phyloP scores from a whole-genome alignment of 2,888 invertebrate genomes.

The Acronicta psi region DNA sequence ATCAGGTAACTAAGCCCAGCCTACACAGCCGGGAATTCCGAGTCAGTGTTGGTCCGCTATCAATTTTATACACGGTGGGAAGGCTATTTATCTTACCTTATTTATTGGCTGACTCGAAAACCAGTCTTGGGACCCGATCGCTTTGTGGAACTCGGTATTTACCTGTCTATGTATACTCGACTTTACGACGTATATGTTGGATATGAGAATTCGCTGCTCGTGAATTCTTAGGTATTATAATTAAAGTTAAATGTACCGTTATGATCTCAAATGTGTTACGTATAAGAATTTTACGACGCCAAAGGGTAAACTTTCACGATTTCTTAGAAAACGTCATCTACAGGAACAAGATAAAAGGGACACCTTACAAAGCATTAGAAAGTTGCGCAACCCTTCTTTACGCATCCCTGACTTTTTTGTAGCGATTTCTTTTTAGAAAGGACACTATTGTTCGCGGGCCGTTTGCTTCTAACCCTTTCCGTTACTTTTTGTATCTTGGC shows the following conservation, averaged over 20 bases:
- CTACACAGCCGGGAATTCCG: constrained; percentile 79
- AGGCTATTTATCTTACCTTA: constrained; percentile 87
- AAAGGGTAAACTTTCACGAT: constrained; percentile 83
- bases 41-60: constrained; percentile 82
- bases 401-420: constrained; percentile 79
- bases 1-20: constrained; percentile 70
- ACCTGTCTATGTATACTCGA: constrained; percentile 72
- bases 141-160: constrained; percentile 73
- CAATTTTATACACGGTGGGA: constrained; percentile 87
- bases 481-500: constrained; percentile 75
- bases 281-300: constrained; percentile 59
- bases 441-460: constrained; percentile 79
- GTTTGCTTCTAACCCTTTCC: constrained; percentile 85
- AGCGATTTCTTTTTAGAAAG: constrained; percentile 77
- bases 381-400: constrained; percentile 88
- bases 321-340: constrained; percentile 77
- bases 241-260: constrained; percentile 70
- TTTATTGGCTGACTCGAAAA: constrained; percentile 86
- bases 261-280: constrained; percentile 61
- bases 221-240: constrained; percentile 62
- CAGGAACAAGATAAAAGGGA: constrained; percentile 69
- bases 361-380: constrained; percentile 87
- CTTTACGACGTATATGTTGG: constrained; percentile 62
- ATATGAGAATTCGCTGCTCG: constrained; percentile 61
- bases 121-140: constrained; percentile 80